These are phyloP conservation scores for Halichoerus grypus DNA, from an alignment of 2,113 vertebrate genomes.

Conservation along the genomic window DNA sequence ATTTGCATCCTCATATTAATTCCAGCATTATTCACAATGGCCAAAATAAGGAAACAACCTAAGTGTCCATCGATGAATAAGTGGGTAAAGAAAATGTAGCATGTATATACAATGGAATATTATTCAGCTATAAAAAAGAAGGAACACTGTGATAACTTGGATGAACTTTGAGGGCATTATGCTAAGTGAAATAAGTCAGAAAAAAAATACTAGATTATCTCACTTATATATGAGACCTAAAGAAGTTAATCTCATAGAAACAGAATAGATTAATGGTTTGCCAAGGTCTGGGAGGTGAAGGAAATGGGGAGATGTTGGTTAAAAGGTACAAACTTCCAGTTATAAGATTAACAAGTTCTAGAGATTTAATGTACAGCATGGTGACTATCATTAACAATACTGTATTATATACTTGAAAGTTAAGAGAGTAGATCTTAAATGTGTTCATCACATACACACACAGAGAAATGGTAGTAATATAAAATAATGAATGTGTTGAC, in stretches of 20 bases:
- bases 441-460: not conserved
- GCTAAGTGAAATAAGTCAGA: not conserved
- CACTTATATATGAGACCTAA: not conserved
- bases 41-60: not conserved
- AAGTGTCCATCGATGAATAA: not conserved
- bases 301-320: not conserved
- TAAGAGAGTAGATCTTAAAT: not conserved
- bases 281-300: not conserved
- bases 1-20: not conserved
- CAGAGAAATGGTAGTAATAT: not conserved
- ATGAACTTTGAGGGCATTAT: not conserved
- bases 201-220: not conserved
- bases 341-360: not conserved
- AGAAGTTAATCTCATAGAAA: not conserved
- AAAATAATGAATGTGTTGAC: not conserved
- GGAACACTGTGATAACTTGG: not conserved
- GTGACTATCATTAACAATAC: not conserved
- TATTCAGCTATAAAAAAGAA: not conserved
- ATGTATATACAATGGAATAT: not conserved
- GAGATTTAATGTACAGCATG: not conserved
- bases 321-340: not conserved
- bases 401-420: not conserved
- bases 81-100: not conserved
- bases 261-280: not conserved
- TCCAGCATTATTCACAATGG: not conserved